Conservation (phyloP, 2,113 vertebrate species). For the Nicator chloris region DNA sequence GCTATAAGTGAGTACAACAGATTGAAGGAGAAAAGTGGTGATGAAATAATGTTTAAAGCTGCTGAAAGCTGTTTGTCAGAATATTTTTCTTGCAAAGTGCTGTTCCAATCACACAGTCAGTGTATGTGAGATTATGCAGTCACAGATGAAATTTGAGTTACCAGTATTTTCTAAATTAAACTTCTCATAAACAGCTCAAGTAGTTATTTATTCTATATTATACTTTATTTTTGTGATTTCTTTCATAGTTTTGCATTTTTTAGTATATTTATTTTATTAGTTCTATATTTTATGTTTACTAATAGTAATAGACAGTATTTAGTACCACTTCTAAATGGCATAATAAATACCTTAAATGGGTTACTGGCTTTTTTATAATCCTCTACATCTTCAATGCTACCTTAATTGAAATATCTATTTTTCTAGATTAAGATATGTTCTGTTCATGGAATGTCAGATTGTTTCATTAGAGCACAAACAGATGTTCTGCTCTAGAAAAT, state of each 20-base stretch:
- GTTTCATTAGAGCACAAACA: background rate
- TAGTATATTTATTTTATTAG: background rate
- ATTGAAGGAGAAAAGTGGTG: background rate
- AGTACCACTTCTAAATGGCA: background rate
- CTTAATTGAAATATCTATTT: background rate
- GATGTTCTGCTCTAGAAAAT: background rate
- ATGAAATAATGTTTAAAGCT: background rate
- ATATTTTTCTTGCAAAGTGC: background rate
- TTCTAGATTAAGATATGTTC: background rate
- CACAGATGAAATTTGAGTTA: background rate
- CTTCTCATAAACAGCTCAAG: background rate
- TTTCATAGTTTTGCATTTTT: background rate
- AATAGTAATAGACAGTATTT: background rate
- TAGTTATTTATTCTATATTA: background rate
- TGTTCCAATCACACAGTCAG: background rate
- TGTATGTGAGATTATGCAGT: background rate
- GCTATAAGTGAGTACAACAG: background rate
- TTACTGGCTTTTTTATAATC: background rate
- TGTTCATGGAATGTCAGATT: background rate
- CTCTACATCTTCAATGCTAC: background rate
- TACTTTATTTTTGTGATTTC: background rate
- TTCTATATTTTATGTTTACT: background rate
- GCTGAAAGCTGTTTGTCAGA: background rate
- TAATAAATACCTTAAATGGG: background rate
- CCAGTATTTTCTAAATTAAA: background rate